Evolutionary conservation across 2,888 invertebrate genomes (phyloP).

Genomic region (Thereva unica): DNA sequence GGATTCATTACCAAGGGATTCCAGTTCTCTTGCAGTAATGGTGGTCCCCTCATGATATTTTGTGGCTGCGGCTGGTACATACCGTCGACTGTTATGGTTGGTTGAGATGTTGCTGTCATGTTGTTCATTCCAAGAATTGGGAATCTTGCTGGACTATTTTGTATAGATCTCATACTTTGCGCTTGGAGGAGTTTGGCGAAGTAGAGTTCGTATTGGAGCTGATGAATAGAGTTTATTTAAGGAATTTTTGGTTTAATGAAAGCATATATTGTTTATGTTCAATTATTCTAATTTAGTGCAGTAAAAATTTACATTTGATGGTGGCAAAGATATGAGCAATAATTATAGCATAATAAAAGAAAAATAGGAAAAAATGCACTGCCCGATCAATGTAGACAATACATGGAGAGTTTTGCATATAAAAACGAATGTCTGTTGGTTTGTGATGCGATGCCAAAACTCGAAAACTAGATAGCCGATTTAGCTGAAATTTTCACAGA

Average conservation of each 20-base stretch:
- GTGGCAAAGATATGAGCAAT: too few species aligned
- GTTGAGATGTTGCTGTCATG: conserved; percentile 16
- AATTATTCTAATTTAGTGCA: too few species aligned
- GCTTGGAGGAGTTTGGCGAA: conserved; percentile 56
- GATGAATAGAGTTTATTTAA: conserved; percentile 19
- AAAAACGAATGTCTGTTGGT: too few species aligned
- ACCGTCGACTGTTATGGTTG: conserved; percentile 21
- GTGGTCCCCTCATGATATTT: conserved; percentile 20
- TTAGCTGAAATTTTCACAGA: too few species aligned
- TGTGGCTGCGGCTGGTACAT: conserved; percentile 21
- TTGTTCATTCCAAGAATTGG: conserved; percentile 17
- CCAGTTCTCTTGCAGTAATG: conserved; percentile 15
- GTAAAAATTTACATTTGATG: too few species aligned
- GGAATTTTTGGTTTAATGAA: neutral
- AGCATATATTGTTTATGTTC: too few species aligned
- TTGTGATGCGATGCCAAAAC: too few species aligned
- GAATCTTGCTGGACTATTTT: conserved; percentile 37
- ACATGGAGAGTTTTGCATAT: too few species aligned
- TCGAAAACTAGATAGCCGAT: too few species aligned
- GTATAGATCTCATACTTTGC: conserved; percentile 53
- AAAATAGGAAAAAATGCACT: too few species aligned
- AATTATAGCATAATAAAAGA: too few species aligned
- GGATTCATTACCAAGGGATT: conserved; percentile 16
- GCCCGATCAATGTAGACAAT: too few species aligned
- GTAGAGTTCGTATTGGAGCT: conserved; percentile 57